These are phyloP conservation scores for Vulpes ferrilata DNA, from an alignment of 2,113 vertebrate species.

Conservation along the genomic window DNA sequence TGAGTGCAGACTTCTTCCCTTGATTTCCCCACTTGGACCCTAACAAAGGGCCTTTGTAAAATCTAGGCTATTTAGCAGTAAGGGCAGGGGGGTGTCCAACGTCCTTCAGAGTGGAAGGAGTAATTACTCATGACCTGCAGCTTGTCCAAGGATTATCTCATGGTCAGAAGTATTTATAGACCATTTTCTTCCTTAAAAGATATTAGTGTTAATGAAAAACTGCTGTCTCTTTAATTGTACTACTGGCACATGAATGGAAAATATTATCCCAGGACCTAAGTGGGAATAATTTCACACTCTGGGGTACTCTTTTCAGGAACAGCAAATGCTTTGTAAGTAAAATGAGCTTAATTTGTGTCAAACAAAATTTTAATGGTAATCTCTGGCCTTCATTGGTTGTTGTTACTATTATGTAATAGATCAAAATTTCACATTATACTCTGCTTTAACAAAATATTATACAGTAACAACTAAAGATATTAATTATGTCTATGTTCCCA, in stretches of 20 bases:
- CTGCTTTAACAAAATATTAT: neutral
- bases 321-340: constrained; percentile 63
- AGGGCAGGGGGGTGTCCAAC: constrained; percentile 42
- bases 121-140: constrained; percentile 74
- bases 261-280: constrained; percentile 77
- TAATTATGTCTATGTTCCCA: neutral
- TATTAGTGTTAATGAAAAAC: constrained; percentile 80
- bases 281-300: constrained; percentile 64
- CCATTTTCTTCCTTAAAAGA: constrained; percentile 71
- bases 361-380: constrained; percentile 12
- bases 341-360: constrained; percentile 50
- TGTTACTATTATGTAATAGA: neutral
- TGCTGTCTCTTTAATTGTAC: constrained; percentile 70
- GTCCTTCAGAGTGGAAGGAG: constrained; percentile 59
- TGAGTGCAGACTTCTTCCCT: constrained; percentile 25
- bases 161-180: constrained; percentile 75
- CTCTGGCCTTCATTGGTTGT: neutral
- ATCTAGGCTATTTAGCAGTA: constrained; percentile 34
- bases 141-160: constrained; percentile 76
- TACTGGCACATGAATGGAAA: constrained; percentile 64
- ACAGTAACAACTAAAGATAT: neutral
- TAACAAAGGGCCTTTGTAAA: constrained; percentile 62
- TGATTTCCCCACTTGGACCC: constrained; percentile 50
- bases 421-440: neutral
- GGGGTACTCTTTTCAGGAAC: constrained; percentile 65